phyloP scores from a whole-genome alignment of 2,797 vertebrate genomes.

The Hephaestus fuliginosus region DNA sequence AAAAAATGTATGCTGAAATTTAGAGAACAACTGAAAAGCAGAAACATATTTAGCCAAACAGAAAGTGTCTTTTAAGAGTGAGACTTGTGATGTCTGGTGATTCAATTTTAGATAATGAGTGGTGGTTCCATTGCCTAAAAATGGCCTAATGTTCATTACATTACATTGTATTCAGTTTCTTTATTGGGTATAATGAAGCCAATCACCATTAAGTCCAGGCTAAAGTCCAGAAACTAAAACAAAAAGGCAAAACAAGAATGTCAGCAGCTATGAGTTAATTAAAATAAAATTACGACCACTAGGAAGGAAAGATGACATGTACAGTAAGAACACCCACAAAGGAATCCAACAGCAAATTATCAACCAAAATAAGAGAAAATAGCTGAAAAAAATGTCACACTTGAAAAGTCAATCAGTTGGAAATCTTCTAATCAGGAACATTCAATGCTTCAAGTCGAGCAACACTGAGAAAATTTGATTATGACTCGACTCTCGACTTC shows the following conservation, averaged over 20 bases:
- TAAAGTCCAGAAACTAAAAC: constrained; percentile 32
- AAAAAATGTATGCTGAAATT: not conserved
- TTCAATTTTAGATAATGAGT: not conserved
- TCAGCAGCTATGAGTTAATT: constrained; percentile 42
- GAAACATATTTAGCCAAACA: not conserved
- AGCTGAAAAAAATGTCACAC: constrained; percentile 40
- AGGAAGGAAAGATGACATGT: constrained; percentile 26
- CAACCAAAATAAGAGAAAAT: constrained; percentile 57
- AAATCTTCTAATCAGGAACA: constrained; percentile 69
- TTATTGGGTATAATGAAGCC: constrained; percentile 23
- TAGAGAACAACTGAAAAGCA: not conserved
- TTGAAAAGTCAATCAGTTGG: constrained; percentile 39
- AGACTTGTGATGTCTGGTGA: not conserved
- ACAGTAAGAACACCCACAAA: constrained; percentile 40
- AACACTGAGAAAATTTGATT: constrained; percentile 64
- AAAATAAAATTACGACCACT: constrained; percentile 45
- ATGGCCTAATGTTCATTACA: not conserved
- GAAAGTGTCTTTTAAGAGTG: not conserved
- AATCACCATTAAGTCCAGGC: constrained; percentile 21
- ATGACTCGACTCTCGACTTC: constrained; percentile 54
- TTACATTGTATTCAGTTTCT: not conserved
- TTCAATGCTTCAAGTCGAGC: constrained; percentile 53
- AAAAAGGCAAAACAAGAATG: too few species aligned
- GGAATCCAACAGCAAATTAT: constrained; percentile 50
- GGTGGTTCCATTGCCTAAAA: not conserved